A percentile compares a stretch with the other conserved stretches of the same genome.
Conservation (phyloP, 2,797 vertebrate genomes). For the Brachyrhaphis roseni region DNA sequence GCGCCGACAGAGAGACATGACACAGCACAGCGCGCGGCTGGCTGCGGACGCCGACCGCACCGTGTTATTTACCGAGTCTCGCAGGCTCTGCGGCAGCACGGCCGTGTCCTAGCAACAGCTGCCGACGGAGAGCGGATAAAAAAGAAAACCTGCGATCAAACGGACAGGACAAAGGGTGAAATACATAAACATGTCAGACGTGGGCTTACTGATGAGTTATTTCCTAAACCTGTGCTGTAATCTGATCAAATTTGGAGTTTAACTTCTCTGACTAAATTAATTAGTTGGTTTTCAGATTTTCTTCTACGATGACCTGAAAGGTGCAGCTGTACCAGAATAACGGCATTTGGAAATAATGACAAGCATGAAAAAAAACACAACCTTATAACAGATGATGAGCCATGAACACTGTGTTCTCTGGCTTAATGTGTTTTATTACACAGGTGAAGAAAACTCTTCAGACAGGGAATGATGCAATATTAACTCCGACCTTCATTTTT, state of each 20-base stretch:
- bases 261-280: neutral
- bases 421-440: neutral
- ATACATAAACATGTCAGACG: neutral
- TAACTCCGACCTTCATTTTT: neutral
- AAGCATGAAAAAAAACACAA: neutral
- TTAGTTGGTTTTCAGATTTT: conserved; percentile 2
- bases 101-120: conserved; percentile 56
- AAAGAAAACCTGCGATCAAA: neutral
- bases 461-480: neutral
- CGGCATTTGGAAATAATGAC: neutral
- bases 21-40: conserved; percentile 18
- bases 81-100: conserved; percentile 14
- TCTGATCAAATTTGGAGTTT: conserved; percentile 4
- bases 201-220: neutral
- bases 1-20: conserved; percentile 40
- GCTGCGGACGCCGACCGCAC: conserved; percentile 21
- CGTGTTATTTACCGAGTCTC: conserved; percentile 13
- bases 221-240: neutral
- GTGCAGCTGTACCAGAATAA: neutral
- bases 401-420: neutral
- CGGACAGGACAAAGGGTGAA: neutral
- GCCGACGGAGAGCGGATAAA: neutral
- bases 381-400: conserved; percentile 1
- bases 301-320: neutral
- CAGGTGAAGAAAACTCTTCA: neutral